phyloP scores from a whole-genome alignment of 2,888 invertebrate genomes.

The Plebejus argus region DNA sequence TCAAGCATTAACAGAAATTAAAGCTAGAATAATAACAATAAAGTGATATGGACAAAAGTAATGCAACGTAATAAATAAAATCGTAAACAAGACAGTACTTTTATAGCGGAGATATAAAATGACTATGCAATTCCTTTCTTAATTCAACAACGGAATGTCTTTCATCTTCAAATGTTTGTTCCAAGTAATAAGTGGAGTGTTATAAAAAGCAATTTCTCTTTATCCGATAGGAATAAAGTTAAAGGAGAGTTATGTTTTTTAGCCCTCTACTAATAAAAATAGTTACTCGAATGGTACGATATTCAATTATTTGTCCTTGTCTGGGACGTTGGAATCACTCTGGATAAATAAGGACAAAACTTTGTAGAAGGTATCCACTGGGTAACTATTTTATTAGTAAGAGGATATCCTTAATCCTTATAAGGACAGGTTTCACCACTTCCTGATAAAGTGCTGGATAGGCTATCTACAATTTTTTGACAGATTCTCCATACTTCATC shows the following conservation, averaged over 20 bases:
- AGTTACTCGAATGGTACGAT: not conserved
- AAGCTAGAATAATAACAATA: slow-evolving; percentile 17
- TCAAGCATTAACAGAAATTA: not conserved
- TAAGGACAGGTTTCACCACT: too few species aligned
- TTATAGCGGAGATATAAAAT: slow-evolving; percentile 24
- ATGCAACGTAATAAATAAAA: slow-evolving; percentile 16
- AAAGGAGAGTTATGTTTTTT: not conserved
- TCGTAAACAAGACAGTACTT: slow-evolving; percentile 17
- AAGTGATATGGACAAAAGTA: slow-evolving; percentile 3
- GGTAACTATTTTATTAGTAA: too few species aligned
- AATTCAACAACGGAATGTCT: slow-evolving; percentile 13
- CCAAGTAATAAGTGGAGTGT: slow-evolving; percentile 6
- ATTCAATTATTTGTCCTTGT: too few species aligned
- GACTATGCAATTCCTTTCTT: slow-evolving; percentile 19
- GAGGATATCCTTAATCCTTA: too few species aligned
- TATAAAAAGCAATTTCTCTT: not conserved
- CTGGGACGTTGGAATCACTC: too few species aligned
- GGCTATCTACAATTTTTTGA: too few species aligned
- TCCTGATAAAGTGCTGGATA: too few species aligned
- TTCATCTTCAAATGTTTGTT: slow-evolving; percentile 21
- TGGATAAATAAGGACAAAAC: too few species aligned
- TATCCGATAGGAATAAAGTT: not conserved
- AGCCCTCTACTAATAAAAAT: not conserved
- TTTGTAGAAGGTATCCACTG: too few species aligned
- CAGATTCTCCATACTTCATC: too few species aligned